Evolutionary conservation across 1,140 invertebrate genomes (phyloP), one percentile per base, ranked within the genome.

Genomic region (Drosophila novamexicana): DNA sequence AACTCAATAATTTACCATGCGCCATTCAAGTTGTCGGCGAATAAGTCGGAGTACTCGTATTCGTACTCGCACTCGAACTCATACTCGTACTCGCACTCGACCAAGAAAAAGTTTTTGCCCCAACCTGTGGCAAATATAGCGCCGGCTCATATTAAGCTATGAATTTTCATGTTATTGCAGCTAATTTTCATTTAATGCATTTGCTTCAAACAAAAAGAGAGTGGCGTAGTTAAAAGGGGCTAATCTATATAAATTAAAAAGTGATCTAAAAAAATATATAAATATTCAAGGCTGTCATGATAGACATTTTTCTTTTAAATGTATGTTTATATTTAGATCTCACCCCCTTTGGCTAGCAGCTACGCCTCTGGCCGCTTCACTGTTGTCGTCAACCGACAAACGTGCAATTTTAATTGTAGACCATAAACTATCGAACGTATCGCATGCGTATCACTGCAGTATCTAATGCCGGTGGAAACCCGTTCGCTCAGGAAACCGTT

Each of bases 91-190:
- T 59, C 14, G 7, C 16, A 58, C 10, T 57, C 12, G 52, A 56
- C 49, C 64, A 70, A 65, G 81, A 80, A 84, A 84, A 69, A 85
- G 81, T 75, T 75, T 69, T 69, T 65, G 52, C 63, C 57, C 47
- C 57, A 64, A 44, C 64, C 59, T 63, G 77, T 6, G 37, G 34
- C 44, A 69, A 62, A 69, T 61, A 69, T 44, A 62, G 36, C 39
- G 58, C 36, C 66, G 50, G 54, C 81, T 77, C 69, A 75, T 81
- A 85, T 88, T 83, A 74, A 88, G 83, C 83, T 79, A 86, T 88
- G 83, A 88, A 86, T 88, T 86, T 86, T 86, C 84, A 86, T 86
- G 83, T 88, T 82, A 83, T 88, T 83, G 83, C 79, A 76, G 77
- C 79, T 86, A 86, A 86, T 86, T 86, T 86, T 85, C 62, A 78